These are phyloP conservation scores for Thamnophis elegans DNA, from an alignment of 2,797 vertebrate species.

Conservation along the genomic window DNA sequence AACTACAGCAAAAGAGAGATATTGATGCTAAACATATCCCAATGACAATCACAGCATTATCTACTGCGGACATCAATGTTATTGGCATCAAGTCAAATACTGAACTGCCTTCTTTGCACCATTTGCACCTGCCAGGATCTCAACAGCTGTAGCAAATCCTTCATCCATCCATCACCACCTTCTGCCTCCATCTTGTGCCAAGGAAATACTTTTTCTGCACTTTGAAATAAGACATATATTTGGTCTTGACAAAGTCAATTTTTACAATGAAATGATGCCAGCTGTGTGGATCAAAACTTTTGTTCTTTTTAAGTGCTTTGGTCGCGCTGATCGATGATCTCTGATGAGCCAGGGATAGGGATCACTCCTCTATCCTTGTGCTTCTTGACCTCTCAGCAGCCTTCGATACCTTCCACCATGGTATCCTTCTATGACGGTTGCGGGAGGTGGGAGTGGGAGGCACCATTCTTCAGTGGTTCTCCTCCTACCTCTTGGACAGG, in stretches of 20 bases:
- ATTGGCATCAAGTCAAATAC: not conserved
- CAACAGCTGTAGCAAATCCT: not conserved
- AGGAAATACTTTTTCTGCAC: not conserved
- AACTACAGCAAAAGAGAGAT: not conserved
- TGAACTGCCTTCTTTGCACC: not conserved
- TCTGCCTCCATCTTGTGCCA: not conserved
- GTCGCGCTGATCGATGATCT: too few relatives aligned
- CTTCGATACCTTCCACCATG: too few relatives aligned
- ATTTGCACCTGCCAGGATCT: not conserved
- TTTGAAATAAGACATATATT: not conserved
- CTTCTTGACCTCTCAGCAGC: too few relatives aligned
- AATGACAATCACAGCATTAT: not conserved
- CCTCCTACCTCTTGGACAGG: too few relatives aligned
- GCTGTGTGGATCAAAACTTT: not conserved
- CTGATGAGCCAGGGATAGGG: too few relatives aligned
- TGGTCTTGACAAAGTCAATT: not conserved
- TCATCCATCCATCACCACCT: not conserved
- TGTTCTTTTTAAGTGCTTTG: not conserved
- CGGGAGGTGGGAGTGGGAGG: too few relatives aligned
- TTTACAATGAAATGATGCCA: not conserved
- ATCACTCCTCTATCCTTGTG: too few relatives aligned
- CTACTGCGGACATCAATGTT: not conserved
- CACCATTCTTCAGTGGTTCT: too few relatives aligned
- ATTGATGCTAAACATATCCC: not conserved
- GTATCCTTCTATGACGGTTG: too few relatives aligned